Percentiles rank a stretch among this genome's conserved stretches.
phyloP scores from a whole-genome alignment of 2,113 vertebrate species.

The Cephalopterus ornatus region DNA sequence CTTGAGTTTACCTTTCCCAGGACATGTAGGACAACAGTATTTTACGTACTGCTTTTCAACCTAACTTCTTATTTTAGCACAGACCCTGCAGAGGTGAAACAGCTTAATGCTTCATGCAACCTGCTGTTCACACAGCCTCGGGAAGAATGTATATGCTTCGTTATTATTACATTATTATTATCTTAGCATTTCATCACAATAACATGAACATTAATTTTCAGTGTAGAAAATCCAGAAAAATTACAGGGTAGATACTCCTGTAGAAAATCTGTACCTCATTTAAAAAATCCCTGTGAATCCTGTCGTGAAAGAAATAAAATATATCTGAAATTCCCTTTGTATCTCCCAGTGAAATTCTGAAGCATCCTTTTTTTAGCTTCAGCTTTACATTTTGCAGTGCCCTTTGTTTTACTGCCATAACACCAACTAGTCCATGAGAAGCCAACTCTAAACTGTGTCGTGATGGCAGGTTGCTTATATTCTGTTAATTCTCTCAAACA shows the following conservation, averaged over 20 bases:
- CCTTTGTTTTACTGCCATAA: background rate
- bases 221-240: background rate
- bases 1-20: background rate
- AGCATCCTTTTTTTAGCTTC: background rate
- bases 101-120: background rate
- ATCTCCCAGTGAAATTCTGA: background rate
- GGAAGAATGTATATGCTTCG: background rate
- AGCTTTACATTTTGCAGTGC: background rate
- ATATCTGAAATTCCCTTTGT: background rate
- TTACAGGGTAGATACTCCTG: fast-evolving
- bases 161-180: too few species aligned
- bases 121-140: background rate
- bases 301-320: background rate
- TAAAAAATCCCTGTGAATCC: background rate
- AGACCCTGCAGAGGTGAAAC: background rate
- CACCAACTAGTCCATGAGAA: background rate
- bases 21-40: background rate
- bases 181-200: background rate
- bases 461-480: background rate
- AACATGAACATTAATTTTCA: background rate
- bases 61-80: background rate
- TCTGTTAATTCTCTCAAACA: background rate
- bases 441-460: background rate
- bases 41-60: background rate
- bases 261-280: background rate